Evolutionary conservation across 2,888 invertebrate species (phyloP).

Genomic region (Acronicta leporina): DNA sequence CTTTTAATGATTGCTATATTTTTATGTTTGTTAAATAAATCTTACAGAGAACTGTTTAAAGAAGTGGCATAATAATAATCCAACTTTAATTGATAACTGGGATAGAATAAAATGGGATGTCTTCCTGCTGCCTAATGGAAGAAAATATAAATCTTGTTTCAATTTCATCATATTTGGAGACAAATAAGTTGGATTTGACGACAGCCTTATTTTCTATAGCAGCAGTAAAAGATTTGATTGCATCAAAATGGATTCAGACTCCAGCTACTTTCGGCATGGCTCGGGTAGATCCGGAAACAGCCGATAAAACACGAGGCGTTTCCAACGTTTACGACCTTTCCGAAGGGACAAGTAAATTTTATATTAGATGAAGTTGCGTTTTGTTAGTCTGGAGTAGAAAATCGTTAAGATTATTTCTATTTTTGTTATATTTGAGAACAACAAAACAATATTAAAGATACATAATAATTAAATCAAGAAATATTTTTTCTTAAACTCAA

Average conservation of each 20-base stretch:
- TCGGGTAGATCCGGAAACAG: constrained; percentile 36
- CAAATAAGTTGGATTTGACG: constrained; percentile 39
- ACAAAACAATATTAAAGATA: too few relatives aligned
- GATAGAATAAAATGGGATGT: background rate
- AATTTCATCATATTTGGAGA: constrained; percentile 32
- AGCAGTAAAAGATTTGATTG: constrained; percentile 50
- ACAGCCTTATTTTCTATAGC: constrained; percentile 50
- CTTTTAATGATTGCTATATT: background rate
- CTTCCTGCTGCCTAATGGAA: background rate
- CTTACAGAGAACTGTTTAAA: too few relatives aligned
- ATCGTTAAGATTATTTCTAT: too few relatives aligned
- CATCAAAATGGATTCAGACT: constrained; percentile 33
- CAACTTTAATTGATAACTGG: background rate
- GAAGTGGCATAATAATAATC: too few relatives aligned
- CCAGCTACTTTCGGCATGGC: constrained; percentile 20
- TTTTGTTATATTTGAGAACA: too few relatives aligned
- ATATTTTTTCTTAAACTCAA: too few relatives aligned
- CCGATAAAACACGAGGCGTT: constrained; percentile 47
- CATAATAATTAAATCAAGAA: too few relatives aligned
- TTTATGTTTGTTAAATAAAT: background rate
- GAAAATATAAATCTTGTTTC: constrained; percentile 2
- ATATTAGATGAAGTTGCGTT: constrained; percentile 14
- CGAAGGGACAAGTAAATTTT: constrained; percentile 20
- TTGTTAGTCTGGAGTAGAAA: background rate
- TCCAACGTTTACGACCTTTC: constrained; percentile 40